Base-by-base conservation (phyloP, 1,140 invertebrate species). In the Ostrea denselamellosa region DNA sequence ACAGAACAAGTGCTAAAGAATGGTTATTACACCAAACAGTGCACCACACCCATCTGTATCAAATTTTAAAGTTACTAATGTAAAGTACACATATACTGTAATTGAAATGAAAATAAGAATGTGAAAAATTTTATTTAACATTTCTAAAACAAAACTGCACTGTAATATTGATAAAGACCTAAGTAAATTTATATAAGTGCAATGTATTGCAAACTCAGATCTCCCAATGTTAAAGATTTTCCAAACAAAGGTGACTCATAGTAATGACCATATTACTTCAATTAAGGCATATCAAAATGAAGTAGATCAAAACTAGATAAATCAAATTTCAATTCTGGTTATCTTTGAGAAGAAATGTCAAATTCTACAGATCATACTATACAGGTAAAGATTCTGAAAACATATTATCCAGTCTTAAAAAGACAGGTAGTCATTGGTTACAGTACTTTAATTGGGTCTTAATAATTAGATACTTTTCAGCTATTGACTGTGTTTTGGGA, bases 71-170 rank as follows among this genome's bases (percentile, higher is more conserved):
- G n/a, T n/a, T 5, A 44, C 34, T 44, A 44, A 44, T 2, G 34
- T 44, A 44, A 44, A 1, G 34, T 44, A 44, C 34, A 44, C 34
- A 44, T 5, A 44, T 5, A 44, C 34, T 2, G 34, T 44, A 1
- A 44, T 44, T 34, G 25, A 77, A 77, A 77, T 77, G 10, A 77
- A 77, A 77, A 34, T 77, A 77, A 77, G 68, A 77, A 77, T 34
- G 9, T 77, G 28, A 77, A 25, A 77, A 28, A 77, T 77, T 9
- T 77, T 25, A 71, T 71, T 71, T 22, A n/a, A 28, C 14, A 77
- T 77, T 77, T 77, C 68, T 28, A 77, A 77, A 77, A 25, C 14
- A 77, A 71, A 77, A 77, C 28, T 77, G 34, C 25, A 77, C 28
- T 77, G 68, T 34, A 77, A 77, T 28, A 77, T 77, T 77, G 28